Conservation (phyloP, 2,888 invertebrate species). For the Tenthredo distinguenda region DNA sequence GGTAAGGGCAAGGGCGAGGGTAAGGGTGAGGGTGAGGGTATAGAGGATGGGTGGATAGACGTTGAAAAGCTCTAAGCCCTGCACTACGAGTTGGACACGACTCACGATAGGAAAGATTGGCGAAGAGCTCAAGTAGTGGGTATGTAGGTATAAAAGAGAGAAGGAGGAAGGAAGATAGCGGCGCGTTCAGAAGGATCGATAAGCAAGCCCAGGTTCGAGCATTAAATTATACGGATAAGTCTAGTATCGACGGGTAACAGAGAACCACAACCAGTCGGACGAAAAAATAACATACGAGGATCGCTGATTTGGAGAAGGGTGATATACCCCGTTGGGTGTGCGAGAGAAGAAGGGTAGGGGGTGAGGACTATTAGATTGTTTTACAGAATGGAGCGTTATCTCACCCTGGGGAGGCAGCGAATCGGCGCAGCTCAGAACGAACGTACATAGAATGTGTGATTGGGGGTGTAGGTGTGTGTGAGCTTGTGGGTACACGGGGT, state of each 20-base stretch:
- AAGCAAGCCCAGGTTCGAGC: slow-evolving; percentile 35
- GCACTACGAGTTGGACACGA: slow-evolving; percentile 4
- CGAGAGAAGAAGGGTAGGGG: background rate
- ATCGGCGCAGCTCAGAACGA: slow-evolving; percentile 47
- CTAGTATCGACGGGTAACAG: slow-evolving; percentile 29
- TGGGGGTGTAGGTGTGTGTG: background rate
- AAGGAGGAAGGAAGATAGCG: slow-evolving; percentile 2
- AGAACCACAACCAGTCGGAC: slow-evolving; percentile 20
- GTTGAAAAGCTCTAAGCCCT: slow-evolving; percentile 32
- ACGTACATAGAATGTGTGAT: background rate
- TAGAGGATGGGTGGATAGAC: background rate
- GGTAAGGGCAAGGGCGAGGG: background rate
- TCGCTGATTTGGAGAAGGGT: slow-evolving; percentile 3
- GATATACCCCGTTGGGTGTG: slow-evolving; percentile 9
- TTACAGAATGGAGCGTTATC: slow-evolving; percentile 62
- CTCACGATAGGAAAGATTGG: slow-evolving; percentile 16
- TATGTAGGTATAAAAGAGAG: background rate
- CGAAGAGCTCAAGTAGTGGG: slow-evolving; percentile 11
- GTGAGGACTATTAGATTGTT: slow-evolving; percentile 62
- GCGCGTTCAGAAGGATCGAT: slow-evolving; percentile 34
- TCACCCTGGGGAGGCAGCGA: slow-evolving; percentile 51
- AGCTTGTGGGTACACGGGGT: background rate
- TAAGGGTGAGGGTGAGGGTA: background rate
- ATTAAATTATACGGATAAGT: slow-evolving; percentile 46
- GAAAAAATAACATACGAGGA: slow-evolving; percentile 30